Base-by-base conservation (phyloP, 1,140 invertebrate genomes). In the Drosophila chauvacae region DNA sequence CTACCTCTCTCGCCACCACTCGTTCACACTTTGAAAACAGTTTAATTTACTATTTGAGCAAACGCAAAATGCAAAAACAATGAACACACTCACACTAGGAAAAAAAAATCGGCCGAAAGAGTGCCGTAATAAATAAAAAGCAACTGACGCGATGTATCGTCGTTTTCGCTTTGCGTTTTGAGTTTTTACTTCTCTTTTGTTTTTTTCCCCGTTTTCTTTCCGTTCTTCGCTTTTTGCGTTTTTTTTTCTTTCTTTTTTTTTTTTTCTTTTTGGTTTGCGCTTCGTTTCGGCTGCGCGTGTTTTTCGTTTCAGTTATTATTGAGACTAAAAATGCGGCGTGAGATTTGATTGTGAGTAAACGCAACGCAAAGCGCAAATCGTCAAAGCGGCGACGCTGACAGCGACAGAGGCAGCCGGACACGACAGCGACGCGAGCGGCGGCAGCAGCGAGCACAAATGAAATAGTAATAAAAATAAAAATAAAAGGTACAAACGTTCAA, bases 281-380 rank as follows among this genome's bases (percentile, higher is more conserved):
- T 87, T 88, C 84, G 84, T 78, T 87, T 87, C 62, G 76, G 82
- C 79, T 81, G 88, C 83, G 84, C 85, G 84, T 80, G 73, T 88
- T 88, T 80, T 83, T 87, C 77, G 83, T 85, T 88, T 90, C 90
- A 91, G 85, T 91, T 91, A 91, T 91, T 91, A 90, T 91, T 91
- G 90, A 91, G 90, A 91, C 90, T 91, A 91, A 91, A 91, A 90
- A 91, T 90, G 86, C 85, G 90, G 81, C 86, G 90, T 91, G 90
- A 91, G 90, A 91, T 91, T 91, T 91, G 90, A 91, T 91, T 91
- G 90, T 91, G 79, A 91, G 90, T 91, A 91, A 88, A 85, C 85
- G 84, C 83, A 81, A 74, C 80, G 69, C 81, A 72, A 75, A 72
- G 82, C 65, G 73, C 64, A 78, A 69, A 76, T 60, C 77, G 81